Evolutionary conservation across 2,888 invertebrate genomes (phyloP).

Genomic region (Xestia xanthographa): DNA sequence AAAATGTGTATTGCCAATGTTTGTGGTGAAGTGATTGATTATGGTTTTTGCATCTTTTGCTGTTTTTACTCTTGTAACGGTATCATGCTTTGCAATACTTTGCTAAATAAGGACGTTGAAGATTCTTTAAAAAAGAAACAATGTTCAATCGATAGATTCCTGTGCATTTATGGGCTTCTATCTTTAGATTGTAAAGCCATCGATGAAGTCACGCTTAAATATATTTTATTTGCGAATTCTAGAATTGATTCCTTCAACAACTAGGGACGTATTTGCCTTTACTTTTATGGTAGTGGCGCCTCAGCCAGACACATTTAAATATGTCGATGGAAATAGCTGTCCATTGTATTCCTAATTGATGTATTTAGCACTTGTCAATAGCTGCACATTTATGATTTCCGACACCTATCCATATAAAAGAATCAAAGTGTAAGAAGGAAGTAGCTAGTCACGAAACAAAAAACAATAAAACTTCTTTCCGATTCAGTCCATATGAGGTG

Average conservation of each 20-base stretch:
- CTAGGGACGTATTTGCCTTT: conserved; percentile 41
- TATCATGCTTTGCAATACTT: background rate
- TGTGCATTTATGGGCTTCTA: background rate
- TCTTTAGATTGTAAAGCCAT: conserved; percentile 10
- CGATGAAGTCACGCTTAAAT: conserved; percentile 5
- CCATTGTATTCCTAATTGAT: conserved; percentile 62
- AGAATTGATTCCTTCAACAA: conserved; percentile 28
- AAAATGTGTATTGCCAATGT: conserved; percentile 43
- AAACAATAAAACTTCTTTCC: conserved; percentile 54
- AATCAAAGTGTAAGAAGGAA: conserved; percentile 45
- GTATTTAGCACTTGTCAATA: conserved; percentile 56
- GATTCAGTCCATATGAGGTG: conserved; percentile 51
- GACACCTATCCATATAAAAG: conserved; percentile 33
- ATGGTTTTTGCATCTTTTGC: conserved; percentile 13
- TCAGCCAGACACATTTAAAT: conserved; percentile 52
- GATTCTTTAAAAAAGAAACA: background rate
- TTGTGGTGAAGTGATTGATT: conserved; percentile 38
- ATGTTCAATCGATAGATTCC: conserved; percentile 7
- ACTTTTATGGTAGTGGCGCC: conserved; percentile 56
- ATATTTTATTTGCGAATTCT: conserved; percentile 32
- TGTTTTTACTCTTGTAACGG: background rate
- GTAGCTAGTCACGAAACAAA: conserved; percentile 51
- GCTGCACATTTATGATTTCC: conserved; percentile 53
- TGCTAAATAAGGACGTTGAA: background rate
- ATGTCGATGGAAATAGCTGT: conserved; percentile 61